These are phyloP conservation scores for Conchocele bisecta DNA, from an alignment of 2,888 invertebrate genomes.

Conservation along the genomic window DNA sequence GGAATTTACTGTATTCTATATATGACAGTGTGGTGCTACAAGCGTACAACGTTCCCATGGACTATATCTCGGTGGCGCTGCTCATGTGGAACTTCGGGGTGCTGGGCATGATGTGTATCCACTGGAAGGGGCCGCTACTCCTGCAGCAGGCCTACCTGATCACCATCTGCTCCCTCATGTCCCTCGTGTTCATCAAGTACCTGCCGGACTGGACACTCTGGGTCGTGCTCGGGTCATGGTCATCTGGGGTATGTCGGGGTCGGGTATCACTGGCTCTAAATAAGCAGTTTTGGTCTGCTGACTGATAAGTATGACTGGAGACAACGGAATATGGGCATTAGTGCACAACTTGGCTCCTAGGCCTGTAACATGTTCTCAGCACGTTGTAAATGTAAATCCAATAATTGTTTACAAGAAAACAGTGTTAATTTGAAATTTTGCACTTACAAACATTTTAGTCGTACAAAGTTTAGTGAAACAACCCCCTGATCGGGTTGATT, in stretches of 20 bases:
- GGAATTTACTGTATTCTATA: constrained; percentile 5
- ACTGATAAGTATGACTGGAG: too few species aligned
- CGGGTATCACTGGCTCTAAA: too few species aligned
- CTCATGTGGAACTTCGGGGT: constrained; percentile 98
- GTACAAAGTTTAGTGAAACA: too few species aligned
- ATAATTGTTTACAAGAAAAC: too few species aligned
- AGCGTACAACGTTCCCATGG: constrained; percentile 98
- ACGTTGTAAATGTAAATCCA: too few species aligned
- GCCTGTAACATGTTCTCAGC: too few species aligned
- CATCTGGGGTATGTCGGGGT: constrained; percentile 96
- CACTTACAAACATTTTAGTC: too few species aligned
- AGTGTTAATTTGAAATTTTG: too few species aligned
- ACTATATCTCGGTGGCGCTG: constrained; percentile 93
- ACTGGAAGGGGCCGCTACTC: constrained; percentile 98
- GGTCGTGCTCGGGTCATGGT: constrained; percentile 98
- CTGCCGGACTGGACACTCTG: constrained; percentile 99
- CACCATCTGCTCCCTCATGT: constrained; percentile 98
- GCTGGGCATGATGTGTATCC: constrained; percentile 98
- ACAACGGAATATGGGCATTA: too few species aligned
- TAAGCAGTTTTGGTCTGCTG: too few species aligned
- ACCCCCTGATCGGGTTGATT: too few species aligned
- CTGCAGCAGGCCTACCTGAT: constrained; percentile 97
- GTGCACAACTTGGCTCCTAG: too few species aligned
- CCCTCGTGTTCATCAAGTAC: constrained; percentile 99
- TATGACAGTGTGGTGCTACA: constrained; percentile 91